A percentile compares a stretch with the other conserved stretches of the same genome.
Conservation (phyloP, 2,888 invertebrate species). For the Drosophila anomelani region DNA sequence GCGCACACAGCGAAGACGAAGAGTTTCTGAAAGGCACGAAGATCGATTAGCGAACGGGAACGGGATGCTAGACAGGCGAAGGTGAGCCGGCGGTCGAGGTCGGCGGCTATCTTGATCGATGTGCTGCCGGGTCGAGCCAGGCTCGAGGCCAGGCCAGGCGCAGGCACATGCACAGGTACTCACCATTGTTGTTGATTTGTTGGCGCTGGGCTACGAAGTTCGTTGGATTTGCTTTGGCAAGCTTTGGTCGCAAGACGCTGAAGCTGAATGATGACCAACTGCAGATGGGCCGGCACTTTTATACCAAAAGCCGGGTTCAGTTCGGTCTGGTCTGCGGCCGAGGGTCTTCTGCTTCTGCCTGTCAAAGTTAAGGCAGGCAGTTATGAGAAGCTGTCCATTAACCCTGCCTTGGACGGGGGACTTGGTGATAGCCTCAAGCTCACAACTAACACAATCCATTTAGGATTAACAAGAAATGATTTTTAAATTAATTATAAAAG, state of each 20-base stretch:
- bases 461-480: neutral
- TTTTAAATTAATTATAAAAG: neutral
- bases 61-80: constrained; percentile 49
- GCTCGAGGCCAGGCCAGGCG: too few species aligned
- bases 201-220: constrained; percentile 54
- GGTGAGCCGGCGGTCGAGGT: constrained; percentile 34
- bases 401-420: constrained; percentile 22
- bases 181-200: constrained; percentile 76
- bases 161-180: constrained; percentile 27
- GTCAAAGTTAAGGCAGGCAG: constrained; percentile 24
- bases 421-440: neutral
- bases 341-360: constrained; percentile 22
- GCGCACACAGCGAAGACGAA: constrained; percentile 71
- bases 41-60: constrained; percentile 4
- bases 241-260: constrained; percentile 63
- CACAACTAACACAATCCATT: neutral
- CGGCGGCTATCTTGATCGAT: constrained; percentile 15
- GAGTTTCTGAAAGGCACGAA: constrained; percentile 63
- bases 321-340: constrained; percentile 18
- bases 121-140: constrained; percentile 2
- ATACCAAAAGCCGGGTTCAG: constrained; percentile 52
- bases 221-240: constrained; percentile 60
- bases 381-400: constrained; percentile 18
- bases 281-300: constrained; percentile 71
- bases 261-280: constrained; percentile 68